Evolutionary conservation across 2,888 invertebrate genomes (phyloP), one percentile per base, ranked within the genome.

Genomic region (Eulithis testata): DNA sequence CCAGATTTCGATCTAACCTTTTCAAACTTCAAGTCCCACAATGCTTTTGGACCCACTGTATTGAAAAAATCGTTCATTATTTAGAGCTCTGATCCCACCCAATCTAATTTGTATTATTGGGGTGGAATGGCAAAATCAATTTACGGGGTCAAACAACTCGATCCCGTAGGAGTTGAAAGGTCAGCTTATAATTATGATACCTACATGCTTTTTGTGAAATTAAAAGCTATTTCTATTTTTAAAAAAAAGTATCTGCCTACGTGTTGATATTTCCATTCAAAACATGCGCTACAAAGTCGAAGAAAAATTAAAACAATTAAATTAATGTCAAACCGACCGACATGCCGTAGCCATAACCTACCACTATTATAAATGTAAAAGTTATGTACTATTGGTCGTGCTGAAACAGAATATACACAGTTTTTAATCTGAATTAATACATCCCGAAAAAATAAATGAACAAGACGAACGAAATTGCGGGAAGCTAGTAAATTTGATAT

Each of bases 101-200:
- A 60, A 65, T 65, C 57, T 65, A 43, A 60, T 65, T 61, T 52
- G 52, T 60, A 36, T 36, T 62, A 56, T 59, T 59, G 51, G 43
- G 49, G 44, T 55, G 55, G 50, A 55, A 50, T 36, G 11, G 40
- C 12, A 31, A 47, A 60, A 65, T 51, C 57, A 60, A 60, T 61
- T 49, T 57, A 53, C 40, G 45, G 53, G 60, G 65, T 57, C 60
- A 52, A 60, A 52, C 60, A 52, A 56, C 47, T 60, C 12, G 60
- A 11, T 62, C 61, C 55, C 55, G 8, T 11, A 55, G 55, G 55
- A 62, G 36, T 62, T 50, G 54, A 62, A 62, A 62, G 61, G 61
- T 50, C 61, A 50, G 31, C 55, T 12, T 43, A 55, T 52, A 40
- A 47, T 47, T 58, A 37, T 61, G 12, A 61, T 55, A 37, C 54